These are phyloP conservation scores for Drosophila malerkotliana DNA, from an alignment of 1,140 invertebrate genomes.

Conservation along the genomic window DNA sequence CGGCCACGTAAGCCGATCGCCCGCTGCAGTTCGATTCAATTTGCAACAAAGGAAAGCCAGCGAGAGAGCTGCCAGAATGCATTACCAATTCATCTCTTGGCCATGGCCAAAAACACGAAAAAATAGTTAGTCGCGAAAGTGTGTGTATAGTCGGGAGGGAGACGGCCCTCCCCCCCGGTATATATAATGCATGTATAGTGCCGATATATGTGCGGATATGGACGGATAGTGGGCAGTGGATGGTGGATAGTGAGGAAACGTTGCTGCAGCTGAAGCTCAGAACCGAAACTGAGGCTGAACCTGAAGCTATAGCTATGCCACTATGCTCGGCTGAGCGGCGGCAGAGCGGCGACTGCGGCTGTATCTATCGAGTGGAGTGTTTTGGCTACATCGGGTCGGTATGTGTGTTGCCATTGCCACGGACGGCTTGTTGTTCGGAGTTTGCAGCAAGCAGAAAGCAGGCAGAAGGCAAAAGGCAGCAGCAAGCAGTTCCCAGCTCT, in stretches of 20 bases:
- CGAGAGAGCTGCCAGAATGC: conserved; percentile 42
- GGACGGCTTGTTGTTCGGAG: conserved; percentile 53
- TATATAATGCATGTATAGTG: conserved; percentile 12
- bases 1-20: conserved; percentile 63
- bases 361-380: conserved; percentile 79
- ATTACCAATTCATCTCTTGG: conserved; percentile 60
- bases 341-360: conserved; percentile 52
- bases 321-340: conserved; percentile 25
- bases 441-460: conserved; percentile 1
- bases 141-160: no score
- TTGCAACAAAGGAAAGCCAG: conserved; percentile 67
- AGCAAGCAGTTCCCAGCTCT: conserved; percentile 17
- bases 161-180: neutral
- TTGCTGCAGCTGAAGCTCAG: conserved; percentile 67
- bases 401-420: conserved; percentile 58
- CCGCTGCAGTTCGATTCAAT: conserved; percentile 58
- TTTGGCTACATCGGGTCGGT: conserved; percentile 70
- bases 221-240: conserved; percentile 1
- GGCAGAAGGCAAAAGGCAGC: neutral
- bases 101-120: conserved; percentile 8
- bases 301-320: conserved; percentile 41
- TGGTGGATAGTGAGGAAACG: conserved; percentile 44
- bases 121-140: conserved; percentile 18
- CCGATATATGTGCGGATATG: conserved; percentile 14
- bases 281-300: conserved; percentile 67